These are phyloP conservation scores for Mya arenaria DNA, from an alignment of 1,140 invertebrate species.

Conservation along the genomic window DNA sequence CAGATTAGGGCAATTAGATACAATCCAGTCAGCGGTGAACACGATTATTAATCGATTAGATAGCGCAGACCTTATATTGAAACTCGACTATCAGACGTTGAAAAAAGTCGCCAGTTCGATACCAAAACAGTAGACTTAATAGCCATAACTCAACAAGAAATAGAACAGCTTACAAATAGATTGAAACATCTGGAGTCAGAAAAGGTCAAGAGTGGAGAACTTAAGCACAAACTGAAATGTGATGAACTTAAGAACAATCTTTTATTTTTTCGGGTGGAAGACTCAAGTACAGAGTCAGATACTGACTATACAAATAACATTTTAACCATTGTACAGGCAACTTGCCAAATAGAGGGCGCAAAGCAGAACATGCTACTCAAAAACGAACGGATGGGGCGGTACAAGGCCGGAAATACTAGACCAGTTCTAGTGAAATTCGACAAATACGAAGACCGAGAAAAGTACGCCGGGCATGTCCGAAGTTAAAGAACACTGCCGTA, in stretches of 20 bases:
- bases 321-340: not conserved
- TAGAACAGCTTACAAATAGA: not conserved
- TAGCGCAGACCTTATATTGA: not conserved
- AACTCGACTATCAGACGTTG: not conserved
- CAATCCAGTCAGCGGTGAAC: not conserved
- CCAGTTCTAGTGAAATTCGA: not conserved
- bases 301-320: not conserved
- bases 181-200: not conserved
- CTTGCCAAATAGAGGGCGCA: not conserved
- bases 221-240: not conserved
- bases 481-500: not conserved
- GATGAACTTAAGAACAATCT: not conserved
- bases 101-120: conserved; percentile 2
- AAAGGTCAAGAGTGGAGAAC: not conserved
- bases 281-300: not conserved
- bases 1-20: not conserved
- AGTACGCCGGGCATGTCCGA: not conserved
- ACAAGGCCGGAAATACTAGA: not conserved
- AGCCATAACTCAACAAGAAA: not conserved
- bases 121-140: not conserved
- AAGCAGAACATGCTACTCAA: not conserved
- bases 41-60: not conserved
- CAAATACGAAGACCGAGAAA: not conserved
- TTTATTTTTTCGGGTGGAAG: not conserved
- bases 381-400: not conserved